Evolutionary conservation across 2,113 vertebrate genomes (phyloP), one percentile per base, ranked within the genome.

Genomic region (Ammospiza nelsoni): DNA sequence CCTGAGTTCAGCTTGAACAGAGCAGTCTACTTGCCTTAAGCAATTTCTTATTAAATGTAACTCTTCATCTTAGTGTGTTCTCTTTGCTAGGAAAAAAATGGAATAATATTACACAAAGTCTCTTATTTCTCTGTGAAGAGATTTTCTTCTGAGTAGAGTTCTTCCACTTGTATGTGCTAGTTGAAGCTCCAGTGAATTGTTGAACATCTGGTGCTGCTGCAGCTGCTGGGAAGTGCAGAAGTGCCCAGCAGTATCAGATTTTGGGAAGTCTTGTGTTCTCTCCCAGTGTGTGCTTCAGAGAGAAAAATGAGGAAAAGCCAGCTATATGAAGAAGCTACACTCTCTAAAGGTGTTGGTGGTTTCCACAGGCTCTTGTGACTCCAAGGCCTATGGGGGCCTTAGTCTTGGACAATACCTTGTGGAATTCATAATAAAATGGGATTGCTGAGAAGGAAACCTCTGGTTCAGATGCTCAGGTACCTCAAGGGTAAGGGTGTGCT

Each of bases 361-460:
- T 51, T 61, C 49, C 24, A 69, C 17, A 49, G 5, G 19, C 28
- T 81, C 17, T 49, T 90, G 48, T 0, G 0, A n/a, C 16, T 63
- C 37, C 66, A 39, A 84, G 13, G 22, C 10, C 20, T 66, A 12
- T 29, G 16, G 86, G 5, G 18, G 11, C 12, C 22, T 88, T 57
- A 49, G 20, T 57, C 15, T 58, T 58, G 37, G 37, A 41, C 35
- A 73, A 14, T 44, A 68, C 8, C 10, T 37, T 28, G 55, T 11
- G 31, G 33, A 79, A 28, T 67, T 82, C 8, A 5, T 63, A 68
- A 76, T 29, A 67, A 63, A 82, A 52, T n/a, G 27, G 16, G 15
- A 21, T 46, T 82, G 2, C 69, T 75, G 61, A 7, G 28, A 69
- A 31, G 20, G 12, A 76, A 68, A 43, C 14, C 27, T 66, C 35